phyloP scores from a whole-genome alignment of 2,113 vertebrate species.

The Malurus alboscapulatus region DNA sequence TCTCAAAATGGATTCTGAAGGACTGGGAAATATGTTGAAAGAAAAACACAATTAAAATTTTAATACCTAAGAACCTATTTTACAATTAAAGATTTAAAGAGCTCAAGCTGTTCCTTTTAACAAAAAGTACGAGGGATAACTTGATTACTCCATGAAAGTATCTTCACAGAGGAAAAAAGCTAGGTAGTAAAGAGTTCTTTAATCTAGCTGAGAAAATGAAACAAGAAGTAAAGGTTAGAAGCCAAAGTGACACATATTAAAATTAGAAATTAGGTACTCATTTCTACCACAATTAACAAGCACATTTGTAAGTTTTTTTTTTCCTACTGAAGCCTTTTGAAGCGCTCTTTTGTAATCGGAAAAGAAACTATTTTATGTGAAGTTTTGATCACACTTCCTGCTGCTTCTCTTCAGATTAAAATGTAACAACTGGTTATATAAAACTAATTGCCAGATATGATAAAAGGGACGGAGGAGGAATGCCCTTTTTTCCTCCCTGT shows the following conservation, averaged over 20 bases:
- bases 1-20: background rate
- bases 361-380: background rate
- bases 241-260: background rate
- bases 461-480: background rate
- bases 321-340: background rate
- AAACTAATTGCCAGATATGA: background rate
- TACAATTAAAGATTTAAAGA: background rate
- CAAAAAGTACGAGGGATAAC: background rate
- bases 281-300: conserved; percentile 16
- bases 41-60: background rate
- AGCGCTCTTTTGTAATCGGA: background rate
- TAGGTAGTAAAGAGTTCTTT: background rate
- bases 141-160: background rate
- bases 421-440: background rate
- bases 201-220: conserved; percentile 38
- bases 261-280: conserved; percentile 14
- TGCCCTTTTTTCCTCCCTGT: background rate
- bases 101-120: background rate
- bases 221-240: conserved; percentile 22
- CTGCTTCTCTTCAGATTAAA: conserved; percentile 1
- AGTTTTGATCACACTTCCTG: background rate
- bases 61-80: background rate
- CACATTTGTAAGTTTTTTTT: background rate
- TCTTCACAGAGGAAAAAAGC: background rate
- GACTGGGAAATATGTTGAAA: background rate